Conservation (phyloP, 2,888 invertebrate species). For the Acleris sparsana region DNA sequence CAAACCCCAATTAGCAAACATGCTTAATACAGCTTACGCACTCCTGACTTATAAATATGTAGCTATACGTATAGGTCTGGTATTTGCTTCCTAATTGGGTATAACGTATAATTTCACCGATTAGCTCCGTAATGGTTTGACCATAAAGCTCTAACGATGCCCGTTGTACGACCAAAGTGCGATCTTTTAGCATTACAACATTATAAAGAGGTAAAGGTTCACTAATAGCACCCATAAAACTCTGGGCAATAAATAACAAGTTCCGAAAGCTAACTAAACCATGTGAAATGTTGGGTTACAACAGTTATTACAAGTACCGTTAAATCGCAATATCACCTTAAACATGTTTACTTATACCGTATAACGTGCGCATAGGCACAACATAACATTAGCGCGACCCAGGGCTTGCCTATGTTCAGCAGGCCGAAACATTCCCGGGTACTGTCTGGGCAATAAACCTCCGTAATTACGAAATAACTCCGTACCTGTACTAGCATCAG, state of each 20-base stretch:
- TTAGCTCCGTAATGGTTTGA: slow-evolving; percentile 14
- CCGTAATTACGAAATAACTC: slow-evolving; percentile 80
- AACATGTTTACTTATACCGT: slow-evolving; percentile 8
- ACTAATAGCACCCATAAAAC: slow-evolving; percentile 1
- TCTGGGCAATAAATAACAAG: neutral
- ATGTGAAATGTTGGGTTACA: slow-evolving; percentile 1
- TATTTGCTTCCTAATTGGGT: slow-evolving; percentile 29
- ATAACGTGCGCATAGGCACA: slow-evolving; percentile 17
- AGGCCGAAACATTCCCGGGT: slow-evolving; percentile 68
- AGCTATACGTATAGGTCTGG: slow-evolving; percentile 10
- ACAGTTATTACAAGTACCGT: slow-evolving; percentile 6
- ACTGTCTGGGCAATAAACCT: slow-evolving; percentile 73
- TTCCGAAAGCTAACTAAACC: neutral
- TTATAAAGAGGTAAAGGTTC: slow-evolving; percentile 7
- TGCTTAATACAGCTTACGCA: slow-evolving; percentile 21
- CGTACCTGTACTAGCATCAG: slow-evolving; percentile 59
- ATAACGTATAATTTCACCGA: slow-evolving; percentile 27
- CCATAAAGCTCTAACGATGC: slow-evolving; percentile 20
- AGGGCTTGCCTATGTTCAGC: slow-evolving; percentile 46
- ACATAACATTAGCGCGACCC: slow-evolving; percentile 44
- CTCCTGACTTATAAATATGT: neutral
- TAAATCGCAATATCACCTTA: slow-evolving; percentile 17
- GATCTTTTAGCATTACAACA: slow-evolving; percentile 13
- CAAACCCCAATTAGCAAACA: slow-evolving; percentile 25
- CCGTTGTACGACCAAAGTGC: slow-evolving; percentile 9